Evolutionary conservation across 2,888 invertebrate species (phyloP), one percentile per base, ranked within the genome.

Genomic region (Pollenia amentaria): DNA sequence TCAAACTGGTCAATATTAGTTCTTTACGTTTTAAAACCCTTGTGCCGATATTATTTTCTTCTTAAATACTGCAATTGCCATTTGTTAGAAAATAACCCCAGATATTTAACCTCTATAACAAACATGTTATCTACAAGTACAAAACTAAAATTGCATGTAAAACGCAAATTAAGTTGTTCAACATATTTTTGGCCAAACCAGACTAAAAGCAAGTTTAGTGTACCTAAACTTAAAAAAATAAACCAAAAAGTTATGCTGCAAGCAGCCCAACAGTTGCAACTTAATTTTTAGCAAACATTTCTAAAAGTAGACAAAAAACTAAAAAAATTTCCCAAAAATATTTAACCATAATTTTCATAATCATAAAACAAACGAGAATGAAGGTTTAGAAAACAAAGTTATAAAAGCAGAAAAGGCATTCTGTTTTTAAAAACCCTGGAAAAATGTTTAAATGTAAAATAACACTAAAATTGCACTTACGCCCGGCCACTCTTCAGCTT

Each of bases 401-500:
- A 40, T 4, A 21, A 51, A 51, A 1, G 42, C 14, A 72, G 0
- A 29, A 48, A 8, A 38, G 2, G 38, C 42, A 42, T 12, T 21
- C 4, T 14, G 21, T 2, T 7, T 14, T 48, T 4, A 21, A 51
- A 51, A 0, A 55, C 14, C 65, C 0, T 42, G 48, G 2, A 70
- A 38, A 38, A 62, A 10, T 44, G 18, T 16, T 53, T 44, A 16
- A 51, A 46, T 8, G 46, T 14, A 72, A 7, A 46, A 16, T 57
- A 69, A 42, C 1, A 70, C 1, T 64, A 57, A 80, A 83, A 42
- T 48, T 4, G 42, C 90, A 95, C 97, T 96, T 94, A 98, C 98
- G 94, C 97, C 96, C 76, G 98, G 97, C 98, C 98, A 98, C 82
- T 96, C 95, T 40, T 97, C 96, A 62, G 96, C 95, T 88, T 96